phyloP scores from a whole-genome alignment of 64 coral and sea anemone genomes.

The Platygyra sinensis region DNA sequence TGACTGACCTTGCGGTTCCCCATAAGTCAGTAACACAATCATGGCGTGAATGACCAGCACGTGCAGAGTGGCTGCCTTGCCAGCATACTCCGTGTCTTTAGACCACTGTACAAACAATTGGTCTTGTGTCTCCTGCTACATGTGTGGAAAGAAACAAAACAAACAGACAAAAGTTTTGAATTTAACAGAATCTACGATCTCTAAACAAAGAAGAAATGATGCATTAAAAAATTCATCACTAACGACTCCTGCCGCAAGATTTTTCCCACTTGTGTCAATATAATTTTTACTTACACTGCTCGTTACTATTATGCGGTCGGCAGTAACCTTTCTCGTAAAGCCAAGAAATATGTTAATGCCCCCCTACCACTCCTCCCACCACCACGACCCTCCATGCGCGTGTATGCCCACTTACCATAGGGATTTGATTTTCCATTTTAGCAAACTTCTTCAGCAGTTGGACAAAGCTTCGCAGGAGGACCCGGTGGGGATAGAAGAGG shows the following conservation, averaged over 20 bases:
- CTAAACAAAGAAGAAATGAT: too few species aligned
- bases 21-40: conserved; percentile 87
- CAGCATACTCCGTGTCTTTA: conserved; percentile 74
- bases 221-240: too few species aligned
- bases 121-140: conserved; percentile 78
- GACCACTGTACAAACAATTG: conserved; percentile 97
- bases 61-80: conserved; percentile 86
- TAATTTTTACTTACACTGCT: too few species aligned
- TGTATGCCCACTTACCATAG: too few species aligned
- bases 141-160: neutral
- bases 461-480: conserved; percentile 78
- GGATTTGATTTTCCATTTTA: conserved; percentile 4
- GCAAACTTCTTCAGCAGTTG: conserved; percentile 90
- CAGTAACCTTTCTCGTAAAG: too few species aligned
- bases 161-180: neutral
- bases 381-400: too few species aligned
- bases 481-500: conserved; percentile 70
- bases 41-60: conserved; percentile 87
- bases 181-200: too few species aligned
- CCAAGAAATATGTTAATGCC: too few species aligned
- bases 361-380: too few species aligned
- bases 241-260: too few species aligned
- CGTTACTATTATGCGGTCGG: too few species aligned
- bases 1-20: conserved; percentile 70
- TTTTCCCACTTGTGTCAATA: too few species aligned